Evolutionary conservation across 2,888 invertebrate genomes (phyloP), one percentile per base, ranked within the genome.

Genomic region (Tyria jacobaeae): DNA sequence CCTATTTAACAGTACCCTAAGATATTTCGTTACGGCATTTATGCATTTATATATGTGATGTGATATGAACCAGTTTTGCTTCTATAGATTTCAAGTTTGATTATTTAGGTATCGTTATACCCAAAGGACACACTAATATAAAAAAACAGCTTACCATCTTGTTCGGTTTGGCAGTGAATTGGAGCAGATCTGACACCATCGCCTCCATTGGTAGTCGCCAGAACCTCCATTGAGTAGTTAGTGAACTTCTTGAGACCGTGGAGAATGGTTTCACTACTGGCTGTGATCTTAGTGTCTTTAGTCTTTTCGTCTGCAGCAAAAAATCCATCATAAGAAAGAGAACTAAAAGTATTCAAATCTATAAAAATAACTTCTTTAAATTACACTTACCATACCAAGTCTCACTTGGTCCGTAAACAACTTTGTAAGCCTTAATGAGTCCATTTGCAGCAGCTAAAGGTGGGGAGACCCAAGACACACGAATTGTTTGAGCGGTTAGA

Each of bases 191-290:
- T 96, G 51, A 98, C 98, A 68, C 99, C 99, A 88, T 99, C 99
- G 14, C 99, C 99, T 71, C 98, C 99, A 61, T 98, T 97, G 9
- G 99, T 99, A 81, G 97, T 99, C 25, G 99, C 98, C 78, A 99
- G 92, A 37, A 99, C 98, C 95, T 99, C 98, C 96, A 99, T 98
- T 62, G 98, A 99, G 91, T 99, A 99, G 92, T 99, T 99, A 2
- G 99, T 99, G 92, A 96, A 99, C 88, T 98, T 98, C 89, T 98
- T 97, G 58, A 99, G 95, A 57, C 98, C 98, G 84, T 98, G 98
- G n/a, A 98, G 95, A 80, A 98, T 98, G 0, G 98, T 98, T 90
- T 98, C 98, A 80, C 97, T 97, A 71, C 97, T 97, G n/a, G 97
- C 96, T 6, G 98, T 98, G 77, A 97, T 97, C 90, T 98, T 98